Base-by-base conservation (phyloP, 1,140 invertebrate species). In the Drosophila leontia region DNA sequence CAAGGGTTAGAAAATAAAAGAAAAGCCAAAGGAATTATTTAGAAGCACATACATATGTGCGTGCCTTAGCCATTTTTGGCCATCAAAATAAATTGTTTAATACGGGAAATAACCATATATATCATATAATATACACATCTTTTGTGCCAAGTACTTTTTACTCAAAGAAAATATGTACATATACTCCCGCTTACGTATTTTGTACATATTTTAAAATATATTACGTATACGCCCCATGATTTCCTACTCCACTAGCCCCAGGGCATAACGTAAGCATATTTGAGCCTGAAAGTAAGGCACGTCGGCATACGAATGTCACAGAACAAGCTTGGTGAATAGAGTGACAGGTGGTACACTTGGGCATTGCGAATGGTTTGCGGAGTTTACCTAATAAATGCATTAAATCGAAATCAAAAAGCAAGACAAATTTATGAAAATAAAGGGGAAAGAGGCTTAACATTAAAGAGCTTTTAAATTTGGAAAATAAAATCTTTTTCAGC, bases 291-390 rank as follows among this genome's bases (percentile, higher is more conserved):
- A 56, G 39, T 39, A 11, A 39, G 34, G 35, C 53, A 56, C 53
- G 53, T 56, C 35, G 53, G 53, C 13, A 11, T 9, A 3, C 3
- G 53, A 35, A 56, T 39, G 53, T 56, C 53, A 56, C 35, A 37
- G 3, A 23, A 37, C 19, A 39, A 26, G 35, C 34, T 39, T 13
- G 19, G 12, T 23, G 32, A 55, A 55, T 9, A 34, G 41, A 11
- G 26, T 55, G 53, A 56, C 53, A 56, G 53, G 35, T 56, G 53
- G 35, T 56, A 56, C 53, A 56, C 39, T 39, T n/a, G 53, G 4
- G 13, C 19, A 56, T n/a, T 3, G 19, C 3, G 35, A 56, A 39
- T 56, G 19, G 13, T 15, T 7, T 56, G 53, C n/a, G 53, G 53
- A 3, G 17, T n/a, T 26, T 26, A 23, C 17, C 51, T n/a, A 55